A percentile compares a stretch with the other conserved stretches of the same genome.
Evolutionary conservation across 2,113 vertebrate genomes (phyloP).

Genomic region (Polypterus bichir): DNA sequence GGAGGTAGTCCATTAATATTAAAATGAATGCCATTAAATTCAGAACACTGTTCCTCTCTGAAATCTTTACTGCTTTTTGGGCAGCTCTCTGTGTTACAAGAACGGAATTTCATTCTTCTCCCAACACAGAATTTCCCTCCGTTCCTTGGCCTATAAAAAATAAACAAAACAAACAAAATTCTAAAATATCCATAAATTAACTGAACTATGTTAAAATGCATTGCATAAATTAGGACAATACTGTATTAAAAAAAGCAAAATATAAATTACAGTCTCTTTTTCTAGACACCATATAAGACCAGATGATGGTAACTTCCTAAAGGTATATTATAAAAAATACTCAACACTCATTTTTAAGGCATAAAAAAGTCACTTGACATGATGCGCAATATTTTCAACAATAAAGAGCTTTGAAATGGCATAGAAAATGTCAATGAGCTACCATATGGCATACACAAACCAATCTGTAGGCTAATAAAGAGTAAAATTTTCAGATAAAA

Average conservation of each 20-base stretch:
- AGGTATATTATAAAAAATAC: no score
- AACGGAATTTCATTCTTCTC: conserved; percentile 91
- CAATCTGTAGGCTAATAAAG: not conserved
- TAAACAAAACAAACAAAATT: not conserved
- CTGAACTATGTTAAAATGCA: not conserved
- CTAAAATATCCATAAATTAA: no score
- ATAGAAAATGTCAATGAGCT: not conserved
- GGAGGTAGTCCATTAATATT: conserved; percentile 87
- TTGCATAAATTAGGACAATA: not conserved
- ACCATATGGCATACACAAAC: not conserved
- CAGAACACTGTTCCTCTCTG: conserved; percentile 83
- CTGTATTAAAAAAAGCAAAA: not conserved
- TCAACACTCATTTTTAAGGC: no score
- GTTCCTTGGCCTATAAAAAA: conserved; percentile 67
- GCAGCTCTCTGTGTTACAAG: conserved; percentile 87
- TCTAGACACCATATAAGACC: no score
- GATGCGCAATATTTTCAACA: no score
- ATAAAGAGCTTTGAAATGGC: not conserved
- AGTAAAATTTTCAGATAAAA: not conserved
- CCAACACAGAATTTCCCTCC: conserved; percentile 89
- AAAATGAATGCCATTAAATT: conserved; percentile 87
- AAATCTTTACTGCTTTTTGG: conserved; percentile 77
- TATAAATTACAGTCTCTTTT: no score
- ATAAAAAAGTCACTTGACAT: no score
- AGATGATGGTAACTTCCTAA: no score